Evolutionary conservation across 2,113 vertebrate species (phyloP).

Genomic region (Hypocryptadius cinnamomeus): DNA sequence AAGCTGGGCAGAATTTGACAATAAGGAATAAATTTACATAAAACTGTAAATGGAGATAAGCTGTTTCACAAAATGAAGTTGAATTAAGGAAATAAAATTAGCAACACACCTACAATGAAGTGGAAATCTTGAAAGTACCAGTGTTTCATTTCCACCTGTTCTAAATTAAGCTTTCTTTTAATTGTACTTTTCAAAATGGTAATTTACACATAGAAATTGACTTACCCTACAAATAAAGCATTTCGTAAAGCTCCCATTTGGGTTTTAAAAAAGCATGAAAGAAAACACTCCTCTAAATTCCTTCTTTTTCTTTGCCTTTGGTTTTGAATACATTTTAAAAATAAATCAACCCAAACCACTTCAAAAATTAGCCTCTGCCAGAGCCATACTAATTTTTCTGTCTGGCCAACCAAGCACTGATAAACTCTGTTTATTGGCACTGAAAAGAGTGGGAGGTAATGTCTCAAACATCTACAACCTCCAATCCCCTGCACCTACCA

Average conservation of each 20-base stretch:
- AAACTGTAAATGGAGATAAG: constrained; percentile 16
- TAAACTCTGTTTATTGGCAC: not conserved
- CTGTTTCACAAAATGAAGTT: not conserved
- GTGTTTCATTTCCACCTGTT: not conserved
- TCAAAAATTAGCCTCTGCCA: not conserved
- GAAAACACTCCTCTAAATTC: not conserved
- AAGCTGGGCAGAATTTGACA: not conserved
- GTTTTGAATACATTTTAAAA: not conserved
- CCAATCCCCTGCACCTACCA: not conserved
- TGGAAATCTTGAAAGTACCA: not conserved
- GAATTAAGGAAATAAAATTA: constrained; percentile 17
- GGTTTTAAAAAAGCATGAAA: not conserved
- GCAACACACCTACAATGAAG: not conserved
- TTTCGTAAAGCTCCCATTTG: not conserved
- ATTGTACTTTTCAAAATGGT: not conserved
- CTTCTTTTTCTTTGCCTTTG: not conserved
- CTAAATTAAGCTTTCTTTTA: not conserved
- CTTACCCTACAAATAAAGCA: not conserved
- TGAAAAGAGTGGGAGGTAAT: not conserved
- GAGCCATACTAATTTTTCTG: not conserved
- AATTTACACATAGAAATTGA: not conserved
- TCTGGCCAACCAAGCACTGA: not conserved
- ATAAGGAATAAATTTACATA: not conserved
- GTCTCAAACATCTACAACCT: not conserved
- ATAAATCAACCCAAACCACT: not conserved